phyloP scores from a whole-genome alignment of 2,888 invertebrate genomes.

The Xylota segnis region DNA sequence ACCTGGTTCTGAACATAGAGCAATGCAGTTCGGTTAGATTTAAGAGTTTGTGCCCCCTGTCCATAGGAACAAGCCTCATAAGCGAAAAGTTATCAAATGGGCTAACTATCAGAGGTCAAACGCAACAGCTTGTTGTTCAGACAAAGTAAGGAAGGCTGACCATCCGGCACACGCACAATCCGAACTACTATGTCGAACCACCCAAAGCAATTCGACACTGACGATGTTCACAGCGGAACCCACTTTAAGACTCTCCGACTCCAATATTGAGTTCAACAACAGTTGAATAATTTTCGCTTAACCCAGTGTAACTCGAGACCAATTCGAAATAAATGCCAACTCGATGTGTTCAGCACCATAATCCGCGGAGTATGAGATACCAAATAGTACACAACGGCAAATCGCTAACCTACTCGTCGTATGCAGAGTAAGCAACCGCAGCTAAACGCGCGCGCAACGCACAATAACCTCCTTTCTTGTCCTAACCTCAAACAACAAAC shows the following conservation, averaged over 20 bases:
- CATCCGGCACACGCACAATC: too few relatives aligned
- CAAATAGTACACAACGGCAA: constrained; percentile 48
- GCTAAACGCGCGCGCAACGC: constrained; percentile 64
- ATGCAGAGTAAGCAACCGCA: constrained; percentile 49
- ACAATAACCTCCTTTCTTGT: constrained; percentile 75
- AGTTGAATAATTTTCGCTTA: constrained; percentile 47
- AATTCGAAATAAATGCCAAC: constrained; percentile 59
- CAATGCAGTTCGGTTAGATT: too few relatives aligned
- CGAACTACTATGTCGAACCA: constrained; percentile 9
- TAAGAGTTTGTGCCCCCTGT: too few relatives aligned
- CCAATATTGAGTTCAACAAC: constrained; percentile 35
- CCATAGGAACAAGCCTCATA: too few relatives aligned
- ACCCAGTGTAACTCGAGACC: constrained; percentile 56
- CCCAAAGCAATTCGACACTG: constrained; percentile 48
- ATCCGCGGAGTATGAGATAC: constrained; percentile 18
- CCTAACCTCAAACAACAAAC: constrained; percentile 62
- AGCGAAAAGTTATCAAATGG: too few relatives aligned
- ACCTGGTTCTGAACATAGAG: too few relatives aligned
- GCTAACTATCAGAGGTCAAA: too few relatives aligned
- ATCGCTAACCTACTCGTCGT: constrained; percentile 52
- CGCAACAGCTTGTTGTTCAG: too few relatives aligned
- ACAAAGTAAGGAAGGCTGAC: too few relatives aligned
- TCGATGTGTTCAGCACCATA: constrained; percentile 45
- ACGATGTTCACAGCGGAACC: constrained; percentile 1
- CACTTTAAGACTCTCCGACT: not conserved